A percentile compares a stretch with the other conserved stretches of the same genome.
phyloP scores from a whole-genome alignment of 1,140 invertebrate genomes.

The Sminthurides bifidus region DNA sequence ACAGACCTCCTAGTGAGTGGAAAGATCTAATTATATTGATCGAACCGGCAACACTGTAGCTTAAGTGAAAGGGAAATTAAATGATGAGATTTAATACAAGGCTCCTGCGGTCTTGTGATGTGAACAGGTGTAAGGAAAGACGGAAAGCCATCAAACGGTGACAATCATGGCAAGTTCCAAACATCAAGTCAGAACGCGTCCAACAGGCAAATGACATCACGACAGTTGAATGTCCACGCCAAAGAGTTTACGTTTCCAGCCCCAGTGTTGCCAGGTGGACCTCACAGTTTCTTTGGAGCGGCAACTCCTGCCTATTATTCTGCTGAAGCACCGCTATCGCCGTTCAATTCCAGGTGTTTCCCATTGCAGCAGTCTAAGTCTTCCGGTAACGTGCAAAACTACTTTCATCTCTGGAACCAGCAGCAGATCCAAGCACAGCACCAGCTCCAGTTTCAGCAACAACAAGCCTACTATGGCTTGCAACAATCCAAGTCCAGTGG shows the following conservation, averaged over 20 bases:
- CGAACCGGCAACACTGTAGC: too few species aligned
- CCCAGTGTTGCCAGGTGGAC: too few species aligned
- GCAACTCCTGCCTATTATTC: background rate
- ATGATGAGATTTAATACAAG: background rate
- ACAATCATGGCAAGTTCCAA: background rate
- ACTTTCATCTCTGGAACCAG: conserved; percentile 9
- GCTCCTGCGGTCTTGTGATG: background rate
- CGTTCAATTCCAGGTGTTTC: conserved; percentile 9
- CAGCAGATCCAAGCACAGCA: background rate
- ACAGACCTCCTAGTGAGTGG: conserved; percentile 70
- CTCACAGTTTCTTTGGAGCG: too few species aligned
- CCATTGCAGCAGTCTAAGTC: conserved; percentile 22
- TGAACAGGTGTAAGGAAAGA: conserved; percentile 8
- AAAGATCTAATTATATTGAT: background rate
- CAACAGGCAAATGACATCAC: background rate
- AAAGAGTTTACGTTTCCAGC: conserved; percentile 16
- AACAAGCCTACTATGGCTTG: conserved; percentile 11
- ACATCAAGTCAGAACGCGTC: background rate
- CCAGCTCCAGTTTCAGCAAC: conserved; percentile 15
- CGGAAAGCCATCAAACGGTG: background rate
- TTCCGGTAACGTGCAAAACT: conserved; percentile 22
- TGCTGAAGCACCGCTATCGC: background rate
- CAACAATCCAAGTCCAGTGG: conserved; percentile 26
- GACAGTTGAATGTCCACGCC: conserved; percentile 18
- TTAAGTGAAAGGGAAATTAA: too few species aligned